Evolutionary conservation across 2,797 vertebrate genomes (phyloP), one percentile per base, ranked within the genome.

Genomic region (Hybognathus amarus): DNA sequence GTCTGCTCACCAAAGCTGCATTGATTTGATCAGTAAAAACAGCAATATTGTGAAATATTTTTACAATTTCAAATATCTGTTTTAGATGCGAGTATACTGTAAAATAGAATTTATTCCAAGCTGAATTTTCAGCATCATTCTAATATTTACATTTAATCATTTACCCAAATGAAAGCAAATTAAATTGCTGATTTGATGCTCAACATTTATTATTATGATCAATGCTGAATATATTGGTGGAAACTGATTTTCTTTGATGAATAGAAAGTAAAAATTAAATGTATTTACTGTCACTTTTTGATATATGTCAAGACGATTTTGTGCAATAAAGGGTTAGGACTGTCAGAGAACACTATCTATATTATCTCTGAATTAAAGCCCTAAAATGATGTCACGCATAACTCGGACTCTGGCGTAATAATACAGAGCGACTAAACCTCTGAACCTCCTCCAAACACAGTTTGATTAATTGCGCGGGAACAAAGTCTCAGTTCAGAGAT

Each of bases 401-500:
- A 33, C 36, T 56, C 12, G 18, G 9, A n/a, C 12, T 15, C 17
- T 10, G 50, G 12, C 3, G 42, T n/a, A 22, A 40, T 61, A 61
- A 83, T n/a, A 42, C 47, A 18, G 20, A 80, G 52, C 4, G 56
- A 87, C 18, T 77, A 52, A 52, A 74, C 66, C 33, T 54, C 17
- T 66, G 40, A 74, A 56, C 13, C 17, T 74, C 13, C 30, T 5
- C 12, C 74, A 3, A 66, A 15, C 7, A 56, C 54, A 8, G 24
- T n/a, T 63, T 75, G 86, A 85, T n/a, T 17, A 82, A 50, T 59
- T 15, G 42, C 56, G 50, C 85, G 85, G 66, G 56, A 76, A 83
- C 33, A 69, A n/a, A 66, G 77, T 86, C 15, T 80, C 87, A 61
- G 50, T 82, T 75, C 83, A 78, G 71, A 85, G 84, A 74, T 85